These are phyloP conservation scores for Cataglyphis altisquamis DNA, from an alignment of 2,888 invertebrate species.

Conservation along the genomic window DNA sequence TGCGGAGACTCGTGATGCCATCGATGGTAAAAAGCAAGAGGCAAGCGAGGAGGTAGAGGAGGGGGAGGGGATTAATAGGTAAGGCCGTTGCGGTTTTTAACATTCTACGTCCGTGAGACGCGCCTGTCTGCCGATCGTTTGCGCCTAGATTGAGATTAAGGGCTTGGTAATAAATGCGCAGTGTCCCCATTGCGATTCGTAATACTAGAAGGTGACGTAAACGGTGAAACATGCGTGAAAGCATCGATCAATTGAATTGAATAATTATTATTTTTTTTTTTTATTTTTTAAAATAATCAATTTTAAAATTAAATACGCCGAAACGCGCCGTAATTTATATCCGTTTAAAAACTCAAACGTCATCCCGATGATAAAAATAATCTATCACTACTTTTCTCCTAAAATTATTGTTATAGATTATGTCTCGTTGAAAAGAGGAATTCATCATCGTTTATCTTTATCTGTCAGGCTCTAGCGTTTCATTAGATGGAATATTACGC, in stretches of 20 bases:
- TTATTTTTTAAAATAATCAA: neutral
- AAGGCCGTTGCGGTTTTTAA: slow-evolving; percentile 16
- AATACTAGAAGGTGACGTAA: neutral
- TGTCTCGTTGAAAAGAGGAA: neutral
- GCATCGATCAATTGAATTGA: neutral
- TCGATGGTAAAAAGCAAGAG: slow-evolving; percentile 38
- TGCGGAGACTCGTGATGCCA: slow-evolving; percentile 62
- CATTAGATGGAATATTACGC: neutral
- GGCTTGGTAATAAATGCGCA: neutral
- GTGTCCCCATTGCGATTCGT: neutral
- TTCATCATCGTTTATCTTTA: slow-evolving; percentile 30
- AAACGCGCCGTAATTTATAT: neutral
- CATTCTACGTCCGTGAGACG: slow-evolving; percentile 18
- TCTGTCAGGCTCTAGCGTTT: neutral
- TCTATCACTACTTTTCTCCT: neutral
- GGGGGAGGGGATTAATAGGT: neutral
- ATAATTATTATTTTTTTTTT: neutral
- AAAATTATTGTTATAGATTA: neutral
- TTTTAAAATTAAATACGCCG: neutral
- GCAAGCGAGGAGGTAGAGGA: neutral
- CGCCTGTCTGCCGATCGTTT: neutral
- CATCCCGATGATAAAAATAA: neutral
- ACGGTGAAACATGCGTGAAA: neutral
- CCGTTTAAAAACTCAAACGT: neutral
- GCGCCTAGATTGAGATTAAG: slow-evolving; percentile 29